Conservation (phyloP, 2,113 vertebrate genomes). For the Orientallactaga bullata region DNA sequence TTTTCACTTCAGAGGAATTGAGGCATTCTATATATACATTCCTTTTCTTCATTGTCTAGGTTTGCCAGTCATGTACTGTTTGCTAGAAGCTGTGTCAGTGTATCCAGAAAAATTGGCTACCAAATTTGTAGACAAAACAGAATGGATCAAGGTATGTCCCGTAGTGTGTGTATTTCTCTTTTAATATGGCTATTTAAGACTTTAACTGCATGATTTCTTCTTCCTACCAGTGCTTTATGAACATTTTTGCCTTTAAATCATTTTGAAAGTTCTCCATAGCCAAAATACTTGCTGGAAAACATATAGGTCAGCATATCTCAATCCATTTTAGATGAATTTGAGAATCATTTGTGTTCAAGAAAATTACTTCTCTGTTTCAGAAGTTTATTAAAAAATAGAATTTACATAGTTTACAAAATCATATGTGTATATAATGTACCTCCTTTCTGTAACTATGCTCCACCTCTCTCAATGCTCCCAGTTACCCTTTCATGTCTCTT, state of each 20-base stretch:
- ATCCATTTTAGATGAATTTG: slow-evolving; percentile 14
- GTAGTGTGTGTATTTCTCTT: background rate
- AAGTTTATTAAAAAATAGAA: background rate
- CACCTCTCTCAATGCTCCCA: background rate
- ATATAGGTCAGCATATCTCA: background rate
- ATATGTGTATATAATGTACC: background rate
- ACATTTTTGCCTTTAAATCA: slow-evolving; percentile 18
- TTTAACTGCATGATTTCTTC: background rate
- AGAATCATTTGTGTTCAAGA: slow-evolving; percentile 18
- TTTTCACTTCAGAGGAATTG: background rate
- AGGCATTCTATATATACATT: background rate
- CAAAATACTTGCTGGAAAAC: background rate
- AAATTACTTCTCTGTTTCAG: background rate
- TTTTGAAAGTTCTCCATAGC: slow-evolving; percentile 21
- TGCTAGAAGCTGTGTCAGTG: slow-evolving; percentile 96
- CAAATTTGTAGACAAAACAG: slow-evolving; percentile 94
- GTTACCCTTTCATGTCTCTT: background rate
- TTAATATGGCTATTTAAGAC: slow-evolving; percentile 26
- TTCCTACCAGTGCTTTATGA: background rate
- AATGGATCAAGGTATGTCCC: slow-evolving; percentile 96
- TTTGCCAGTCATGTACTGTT: slow-evolving; percentile 97
- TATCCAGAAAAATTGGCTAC: slow-evolving; percentile 95
- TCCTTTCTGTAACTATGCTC: background rate
- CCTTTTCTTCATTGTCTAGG: slow-evolving; percentile 86
- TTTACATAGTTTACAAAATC: slow-evolving; percentile 24